These are phyloP conservation scores for Agrotis exclamationis DNA, from an alignment of 2,888 invertebrate genomes.

Conservation along the genomic window DNA sequence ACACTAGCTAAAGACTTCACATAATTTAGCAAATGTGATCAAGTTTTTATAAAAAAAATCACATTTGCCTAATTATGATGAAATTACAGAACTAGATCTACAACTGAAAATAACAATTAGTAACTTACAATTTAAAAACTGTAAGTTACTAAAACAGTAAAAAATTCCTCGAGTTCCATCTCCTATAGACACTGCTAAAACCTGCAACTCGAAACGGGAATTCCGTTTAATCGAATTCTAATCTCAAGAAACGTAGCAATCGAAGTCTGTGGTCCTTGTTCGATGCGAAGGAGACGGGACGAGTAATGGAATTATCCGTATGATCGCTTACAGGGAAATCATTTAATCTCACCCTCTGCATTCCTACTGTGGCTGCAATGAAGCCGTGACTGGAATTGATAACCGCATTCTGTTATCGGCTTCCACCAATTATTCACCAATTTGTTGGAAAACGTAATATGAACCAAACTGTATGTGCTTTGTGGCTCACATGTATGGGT, in stretches of 20 bases:
- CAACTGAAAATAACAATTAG: background rate
- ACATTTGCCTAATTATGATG: too few relatives aligned
- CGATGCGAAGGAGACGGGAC: conserved; percentile 46
- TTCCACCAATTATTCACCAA: conserved; percentile 24
- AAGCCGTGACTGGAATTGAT: conserved; percentile 41
- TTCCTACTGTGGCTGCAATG: conserved; percentile 22
- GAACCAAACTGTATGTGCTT: conserved; percentile 12
- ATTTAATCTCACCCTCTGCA: conserved; percentile 61
- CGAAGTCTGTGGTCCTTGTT: conserved; percentile 59
- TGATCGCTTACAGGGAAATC: conserved; percentile 68
- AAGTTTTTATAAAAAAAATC: too few relatives aligned
- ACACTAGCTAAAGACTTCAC: too few relatives aligned
- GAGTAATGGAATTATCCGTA: conserved; percentile 68
- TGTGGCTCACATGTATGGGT: too few relatives aligned
- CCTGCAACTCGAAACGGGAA: conserved; percentile 25
- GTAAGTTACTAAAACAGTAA: background rate
- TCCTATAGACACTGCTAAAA: conserved; percentile 2
- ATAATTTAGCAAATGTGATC: too few relatives aligned
- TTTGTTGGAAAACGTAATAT: conserved; percentile 32
- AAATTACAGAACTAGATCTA: background rate
- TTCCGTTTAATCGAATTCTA: conserved; percentile 54
- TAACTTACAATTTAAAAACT: background rate
- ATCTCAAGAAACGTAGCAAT: conserved; percentile 58
- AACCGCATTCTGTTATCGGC: conserved; percentile 46
- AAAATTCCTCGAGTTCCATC: background rate